These are phyloP conservation scores for Baronia brevicornis DNA, from an alignment of 2,888 invertebrate species.

Conservation along the genomic window DNA sequence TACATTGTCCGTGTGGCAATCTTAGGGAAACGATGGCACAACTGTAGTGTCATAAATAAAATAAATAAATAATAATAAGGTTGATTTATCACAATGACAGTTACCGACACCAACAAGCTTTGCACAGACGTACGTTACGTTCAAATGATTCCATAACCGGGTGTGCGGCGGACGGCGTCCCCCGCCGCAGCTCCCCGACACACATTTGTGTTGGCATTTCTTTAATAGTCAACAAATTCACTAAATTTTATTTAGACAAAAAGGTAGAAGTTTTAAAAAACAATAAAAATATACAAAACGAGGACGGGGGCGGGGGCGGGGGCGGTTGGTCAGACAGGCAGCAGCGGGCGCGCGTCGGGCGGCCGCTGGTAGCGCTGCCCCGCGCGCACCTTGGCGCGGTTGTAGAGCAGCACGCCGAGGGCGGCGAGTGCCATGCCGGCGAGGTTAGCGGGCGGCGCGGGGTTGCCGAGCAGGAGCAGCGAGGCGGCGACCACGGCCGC, in stretches of 20 bases:
- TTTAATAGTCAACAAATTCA: background rate
- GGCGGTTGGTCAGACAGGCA: conserved; percentile 37
- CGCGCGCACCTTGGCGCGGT: conserved; percentile 60
- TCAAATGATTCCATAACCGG: too few species aligned
- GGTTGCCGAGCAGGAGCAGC: conserved; percentile 90
- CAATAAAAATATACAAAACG: background rate
- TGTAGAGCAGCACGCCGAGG: conserved; percentile 92
- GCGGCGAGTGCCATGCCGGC: conserved; percentile 94
- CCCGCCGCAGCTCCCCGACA: too few species aligned
- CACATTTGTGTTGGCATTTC: too few species aligned
- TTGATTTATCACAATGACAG: too few species aligned
- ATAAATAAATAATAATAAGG: too few species aligned
- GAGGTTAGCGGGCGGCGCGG: conserved; percentile 90
- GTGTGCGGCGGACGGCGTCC: too few species aligned
- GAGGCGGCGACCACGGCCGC: conserved; percentile 94
- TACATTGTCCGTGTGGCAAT: too few species aligned
- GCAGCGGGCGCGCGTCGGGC: conserved; percentile 24
- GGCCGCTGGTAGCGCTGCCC: conserved; percentile 14
- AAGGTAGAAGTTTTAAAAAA: conserved; percentile 18
- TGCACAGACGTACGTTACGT: too few species aligned
- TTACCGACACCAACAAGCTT: too few species aligned
- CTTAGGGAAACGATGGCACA: too few species aligned
- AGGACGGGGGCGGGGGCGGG: too few species aligned
- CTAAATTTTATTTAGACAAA: conserved; percentile 19
- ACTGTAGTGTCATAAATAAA: too few species aligned